Evolutionary conservation across 2,113 vertebrate species (phyloP), one percentile per base, ranked within the genome.

Genomic region (Loxodonta africana): DNA sequence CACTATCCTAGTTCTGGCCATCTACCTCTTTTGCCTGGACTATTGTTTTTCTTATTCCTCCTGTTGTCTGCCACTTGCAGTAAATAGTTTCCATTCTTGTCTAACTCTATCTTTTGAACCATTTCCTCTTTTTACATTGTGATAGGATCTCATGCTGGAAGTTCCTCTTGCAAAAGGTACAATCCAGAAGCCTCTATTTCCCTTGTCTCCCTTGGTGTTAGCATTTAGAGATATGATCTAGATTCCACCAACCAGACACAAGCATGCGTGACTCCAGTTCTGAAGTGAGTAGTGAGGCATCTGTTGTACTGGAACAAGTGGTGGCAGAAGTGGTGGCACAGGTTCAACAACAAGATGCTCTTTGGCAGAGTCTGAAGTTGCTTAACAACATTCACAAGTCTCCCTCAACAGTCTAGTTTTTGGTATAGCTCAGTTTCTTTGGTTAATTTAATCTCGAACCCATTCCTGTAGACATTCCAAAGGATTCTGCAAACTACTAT

Each of bases 341-440:
- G 8, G 17, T 62, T 62, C 41, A 78, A 7, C 2, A 4, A 25
- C 25, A 63, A 26, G 1, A 1, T 0, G 0, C 62, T 57, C 26
- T 67, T 33, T 23, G 10, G 11, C 15, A 74, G 63, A 86, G 11
- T 89, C 46, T 80, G 1, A 17, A 21, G 6, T 81, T 81, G 6
- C 76, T 48, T 30, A 25, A 14, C 9, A n/a, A 44, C 14, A 30
- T 15, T 28, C n/a, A 8, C 1, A 30, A 83, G 17, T 10, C 0
- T 7, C 33, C 10, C 9, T 60, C 0, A 8, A 2, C 71, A 51
- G 30, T 15, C 37, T 4, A n/a, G 3, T 26, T 15, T 85, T 3
- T 51, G 10, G 6, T 46, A 2, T 12, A 18, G 9, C 77, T 78
- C 67, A 44, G 17, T n/a, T 33, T 83, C 44, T 67, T 7, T 3